phyloP scores from a whole-genome alignment of 2,113 vertebrate genomes.

The Leptosomus discolor region DNA sequence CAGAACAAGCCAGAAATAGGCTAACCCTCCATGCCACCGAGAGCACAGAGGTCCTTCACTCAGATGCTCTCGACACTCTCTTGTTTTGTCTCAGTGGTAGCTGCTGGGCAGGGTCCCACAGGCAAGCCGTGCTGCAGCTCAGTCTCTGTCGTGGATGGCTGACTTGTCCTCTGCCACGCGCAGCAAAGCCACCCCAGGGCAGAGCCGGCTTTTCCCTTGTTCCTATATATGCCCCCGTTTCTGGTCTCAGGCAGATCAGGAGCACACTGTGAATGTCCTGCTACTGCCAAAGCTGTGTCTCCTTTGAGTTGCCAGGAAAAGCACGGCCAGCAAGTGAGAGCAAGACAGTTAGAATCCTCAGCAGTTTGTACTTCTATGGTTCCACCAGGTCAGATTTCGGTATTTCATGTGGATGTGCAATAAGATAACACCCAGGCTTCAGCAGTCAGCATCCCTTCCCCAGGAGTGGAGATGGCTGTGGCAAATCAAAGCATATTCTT shows the following conservation, averaged over 20 bases:
- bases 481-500: not conserved
- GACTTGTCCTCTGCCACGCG: not conserved
- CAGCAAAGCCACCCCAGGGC: not conserved
- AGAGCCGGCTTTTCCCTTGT: not conserved
- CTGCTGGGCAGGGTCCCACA: not conserved
- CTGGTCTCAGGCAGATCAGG: not conserved
- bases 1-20: slow-evolving; percentile 33
- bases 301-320: not conserved
- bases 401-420: not conserved
- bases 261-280: rapidly evolving
- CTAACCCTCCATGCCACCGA: not conserved
- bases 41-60: not conserved
- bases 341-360: rapidly evolving
- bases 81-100: not conserved
- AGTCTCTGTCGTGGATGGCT: rapidly evolving
- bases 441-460: not conserved
- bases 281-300: not conserved
- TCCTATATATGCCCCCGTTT: rapidly evolving
- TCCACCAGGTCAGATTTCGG: not conserved
- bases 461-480: not conserved
- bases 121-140: not conserved
- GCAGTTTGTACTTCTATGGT: not conserved
- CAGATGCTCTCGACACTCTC: not conserved
- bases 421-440: not conserved
- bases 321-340: not conserved